phyloP scores from a whole-genome alignment of 2,113 vertebrate genomes.

The Vicugna pacos region DNA sequence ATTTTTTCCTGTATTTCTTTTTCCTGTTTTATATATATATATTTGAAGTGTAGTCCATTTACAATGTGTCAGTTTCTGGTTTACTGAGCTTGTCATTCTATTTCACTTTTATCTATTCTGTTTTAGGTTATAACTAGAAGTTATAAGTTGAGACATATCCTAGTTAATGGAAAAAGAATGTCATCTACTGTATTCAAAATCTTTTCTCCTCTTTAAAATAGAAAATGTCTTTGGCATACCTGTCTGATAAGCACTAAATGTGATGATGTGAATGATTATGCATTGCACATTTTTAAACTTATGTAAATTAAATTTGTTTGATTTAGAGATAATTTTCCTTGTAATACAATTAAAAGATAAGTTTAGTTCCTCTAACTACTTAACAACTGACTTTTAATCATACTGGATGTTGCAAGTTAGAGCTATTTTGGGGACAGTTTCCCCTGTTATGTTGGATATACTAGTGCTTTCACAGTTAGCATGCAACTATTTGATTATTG shows the following conservation, averaged over 20 bases:
- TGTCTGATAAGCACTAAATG: neutral
- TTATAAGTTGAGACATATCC: neutral
- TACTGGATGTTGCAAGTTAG: neutral
- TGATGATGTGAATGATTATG: neutral
- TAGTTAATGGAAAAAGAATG: neutral
- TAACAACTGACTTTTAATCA: neutral
- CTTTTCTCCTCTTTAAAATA: conserved; percentile 2
- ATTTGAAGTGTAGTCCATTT: too few species aligned
- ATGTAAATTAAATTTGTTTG: neutral
- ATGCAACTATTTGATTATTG: neutral
- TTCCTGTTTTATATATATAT: too few species aligned
- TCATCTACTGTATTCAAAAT: neutral
- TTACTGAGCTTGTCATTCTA: neutral
- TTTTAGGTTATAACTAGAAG: neutral
- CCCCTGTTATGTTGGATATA: neutral
- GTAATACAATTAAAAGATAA: conserved; percentile 35
- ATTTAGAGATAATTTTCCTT: neutral
- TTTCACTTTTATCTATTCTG: conserved; percentile 14
- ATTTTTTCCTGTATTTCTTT: too few species aligned
- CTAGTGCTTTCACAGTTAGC: neutral
- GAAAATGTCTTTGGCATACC: neutral
- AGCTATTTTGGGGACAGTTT: neutral
- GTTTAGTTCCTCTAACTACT: neutral
- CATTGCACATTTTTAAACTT: neutral
- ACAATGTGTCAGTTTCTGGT: too few species aligned